A percentile compares a stretch with the other conserved stretches of the same genome.
Conservation (phyloP, 2,113 vertebrate genomes). For the Mugil cephalus region DNA sequence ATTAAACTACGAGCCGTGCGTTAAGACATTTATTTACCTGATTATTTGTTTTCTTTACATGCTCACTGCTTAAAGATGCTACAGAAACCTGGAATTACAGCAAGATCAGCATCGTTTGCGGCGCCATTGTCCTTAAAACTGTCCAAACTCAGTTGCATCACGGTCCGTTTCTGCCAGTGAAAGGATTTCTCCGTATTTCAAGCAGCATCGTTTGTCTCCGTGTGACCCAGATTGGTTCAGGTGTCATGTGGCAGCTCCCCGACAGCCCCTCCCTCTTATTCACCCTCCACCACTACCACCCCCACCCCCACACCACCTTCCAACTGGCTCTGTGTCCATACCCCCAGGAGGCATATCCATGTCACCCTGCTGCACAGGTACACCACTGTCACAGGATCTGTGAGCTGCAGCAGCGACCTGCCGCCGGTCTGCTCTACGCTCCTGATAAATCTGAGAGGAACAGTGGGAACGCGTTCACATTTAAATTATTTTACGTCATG, state of each 20-base stretch:
- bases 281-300: not conserved
- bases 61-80: too few relatives aligned
- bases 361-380: conserved; percentile 70
- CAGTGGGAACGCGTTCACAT: not conserved
- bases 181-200: conserved; percentile 4
- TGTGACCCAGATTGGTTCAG: conserved; percentile 65
- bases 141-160: not conserved
- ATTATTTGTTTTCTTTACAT: too few relatives aligned
- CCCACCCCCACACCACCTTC: too few relatives aligned
- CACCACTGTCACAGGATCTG: conserved; percentile 46
- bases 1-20: too few relatives aligned
- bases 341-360: conserved; percentile 75
- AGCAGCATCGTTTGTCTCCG: conserved; percentile 15
- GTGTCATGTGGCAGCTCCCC: conserved; percentile 62
- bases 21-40: too few relatives aligned
- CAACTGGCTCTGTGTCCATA: conserved; percentile 15
- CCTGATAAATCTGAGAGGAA: not conserved
- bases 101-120: too few relatives aligned
- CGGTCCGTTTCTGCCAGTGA: not conserved
- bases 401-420: conserved; percentile 1
- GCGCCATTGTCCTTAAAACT: not conserved
- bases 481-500: too few relatives aligned
- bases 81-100: too few relatives aligned
- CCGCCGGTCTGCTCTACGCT: not conserved
- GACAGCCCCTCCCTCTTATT: conserved; percentile 27